Evolutionary conservation across 2,888 invertebrate species (phyloP).

Genomic region (Plebejus melissa): DNA sequence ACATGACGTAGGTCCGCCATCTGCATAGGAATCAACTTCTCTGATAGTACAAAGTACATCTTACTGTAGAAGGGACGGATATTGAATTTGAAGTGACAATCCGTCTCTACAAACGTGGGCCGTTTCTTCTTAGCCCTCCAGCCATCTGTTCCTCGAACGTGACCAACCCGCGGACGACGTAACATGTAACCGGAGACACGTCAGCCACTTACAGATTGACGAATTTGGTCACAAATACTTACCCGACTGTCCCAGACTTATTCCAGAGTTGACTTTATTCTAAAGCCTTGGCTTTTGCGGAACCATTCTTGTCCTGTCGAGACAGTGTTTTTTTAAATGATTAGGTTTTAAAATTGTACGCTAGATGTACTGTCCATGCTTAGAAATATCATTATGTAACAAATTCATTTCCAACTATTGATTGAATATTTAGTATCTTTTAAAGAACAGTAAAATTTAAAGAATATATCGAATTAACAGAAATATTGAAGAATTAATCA

Average conservation of each 20-base stretch:
- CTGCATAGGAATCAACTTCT: no score
- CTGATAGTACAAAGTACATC: not conserved
- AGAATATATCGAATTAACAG: no score
- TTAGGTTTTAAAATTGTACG: not conserved
- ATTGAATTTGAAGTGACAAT: constrained; percentile 2
- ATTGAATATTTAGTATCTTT: no score
- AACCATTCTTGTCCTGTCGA: not conserved
- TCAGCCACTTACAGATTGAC: not conserved
- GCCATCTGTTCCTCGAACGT: constrained; percentile 5
- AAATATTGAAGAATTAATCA: no score
- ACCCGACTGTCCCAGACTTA: not conserved
- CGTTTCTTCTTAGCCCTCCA: not conserved
- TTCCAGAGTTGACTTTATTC: not conserved
- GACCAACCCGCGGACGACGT: not conserved
- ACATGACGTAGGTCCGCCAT: no score
- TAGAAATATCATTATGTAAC: no score
- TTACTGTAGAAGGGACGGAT: not conserved
- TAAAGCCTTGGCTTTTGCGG: not conserved
- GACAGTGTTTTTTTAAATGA: not conserved
- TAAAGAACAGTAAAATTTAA: no score
- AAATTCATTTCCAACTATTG: no score
- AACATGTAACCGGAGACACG: not conserved
- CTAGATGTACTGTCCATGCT: no score
- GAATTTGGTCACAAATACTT: not conserved
- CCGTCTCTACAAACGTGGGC: not conserved